These are phyloP conservation scores for Anoncus sp. DNA, from an alignment of 2,888 invertebrate species.

Conservation along the genomic window DNA sequence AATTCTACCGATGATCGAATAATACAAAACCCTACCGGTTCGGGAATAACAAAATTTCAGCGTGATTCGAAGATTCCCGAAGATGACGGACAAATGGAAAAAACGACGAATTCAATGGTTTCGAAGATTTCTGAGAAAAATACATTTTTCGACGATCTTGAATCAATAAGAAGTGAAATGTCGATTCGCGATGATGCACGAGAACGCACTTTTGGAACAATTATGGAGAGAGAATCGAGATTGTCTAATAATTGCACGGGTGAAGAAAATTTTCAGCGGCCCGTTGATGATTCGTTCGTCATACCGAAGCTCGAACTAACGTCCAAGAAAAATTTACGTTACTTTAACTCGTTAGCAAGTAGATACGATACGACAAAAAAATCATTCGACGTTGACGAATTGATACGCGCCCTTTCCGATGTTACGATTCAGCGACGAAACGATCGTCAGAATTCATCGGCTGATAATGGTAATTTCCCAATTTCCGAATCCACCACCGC, in stretches of 20 bases:
- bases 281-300: conserved; percentile 1
- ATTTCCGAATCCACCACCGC: conserved; percentile 3
- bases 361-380: conserved; percentile 46
- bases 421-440: conserved; percentile 59
- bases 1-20: conserved; percentile 10
- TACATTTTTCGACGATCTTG: conserved; percentile 6
- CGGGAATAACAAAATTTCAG: neutral
- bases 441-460: conserved; percentile 21
- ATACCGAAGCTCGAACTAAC: conserved; percentile 47
- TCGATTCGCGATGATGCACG: conserved; percentile 1
- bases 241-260: too few species aligned
- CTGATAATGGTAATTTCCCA: conserved; percentile 9
- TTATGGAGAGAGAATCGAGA: too few species aligned
- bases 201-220: neutral
- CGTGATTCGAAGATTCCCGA: neutral
- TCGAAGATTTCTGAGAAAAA: neutral
- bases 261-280: too few species aligned
- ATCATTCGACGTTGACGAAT: conserved; percentile 64
- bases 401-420: conserved; percentile 70
- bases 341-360: conserved; percentile 59
- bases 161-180: conserved; percentile 11
- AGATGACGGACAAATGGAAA: neutral
- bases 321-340: conserved; percentile 69
- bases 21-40: neutral
- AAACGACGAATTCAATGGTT: neutral